Percentiles rank a stretch among this genome's conserved stretches.
Evolutionary conservation across 2,797 vertebrate genomes (phyloP).

Genomic region (Pipistrellus pipistrellus): DNA sequence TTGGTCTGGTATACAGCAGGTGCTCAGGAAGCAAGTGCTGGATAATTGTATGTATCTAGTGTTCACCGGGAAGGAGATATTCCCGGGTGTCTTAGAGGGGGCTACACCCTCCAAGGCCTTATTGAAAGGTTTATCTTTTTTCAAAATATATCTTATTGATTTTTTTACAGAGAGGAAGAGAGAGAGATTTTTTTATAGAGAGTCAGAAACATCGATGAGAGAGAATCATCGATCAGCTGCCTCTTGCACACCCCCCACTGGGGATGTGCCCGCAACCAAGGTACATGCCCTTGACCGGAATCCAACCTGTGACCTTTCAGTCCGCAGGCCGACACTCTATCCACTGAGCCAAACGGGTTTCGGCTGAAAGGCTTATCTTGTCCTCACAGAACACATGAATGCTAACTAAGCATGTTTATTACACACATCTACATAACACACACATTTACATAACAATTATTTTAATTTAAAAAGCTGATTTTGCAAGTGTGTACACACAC

Average conservation of each 20-base stretch:
- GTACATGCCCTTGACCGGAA: too few species aligned
- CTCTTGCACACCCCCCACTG: too few species aligned
- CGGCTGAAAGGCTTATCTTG: not conserved
- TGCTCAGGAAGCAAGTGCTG: not conserved
- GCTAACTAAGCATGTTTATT: not conserved
- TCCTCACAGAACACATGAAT: not conserved
- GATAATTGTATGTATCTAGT: not conserved
- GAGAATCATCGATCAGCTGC: too few species aligned
- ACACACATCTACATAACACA: not conserved
- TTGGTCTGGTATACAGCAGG: not conserved
- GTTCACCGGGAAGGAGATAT: not conserved
- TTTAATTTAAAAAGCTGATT: constrained; percentile 17
- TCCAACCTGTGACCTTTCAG: too few species aligned
- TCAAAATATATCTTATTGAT: too few species aligned
- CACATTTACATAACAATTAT: not conserved
- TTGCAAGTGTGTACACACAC: not conserved
- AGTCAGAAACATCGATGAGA: too few species aligned
- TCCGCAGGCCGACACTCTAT: too few species aligned
- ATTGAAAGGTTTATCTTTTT: not conserved
- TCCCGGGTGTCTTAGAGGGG: not conserved
- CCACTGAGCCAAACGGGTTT: too few species aligned
- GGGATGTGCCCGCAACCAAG: too few species aligned
- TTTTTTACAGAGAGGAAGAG: too few species aligned
- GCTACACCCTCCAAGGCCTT: not conserved
- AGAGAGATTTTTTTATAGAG: too few species aligned